Percentiles rank a stretch among this genome's conserved stretches.
These are phyloP conservation scores for Pseudonaja textilis DNA, from an alignment of 2,113 vertebrate species.

Conservation along the genomic window DNA sequence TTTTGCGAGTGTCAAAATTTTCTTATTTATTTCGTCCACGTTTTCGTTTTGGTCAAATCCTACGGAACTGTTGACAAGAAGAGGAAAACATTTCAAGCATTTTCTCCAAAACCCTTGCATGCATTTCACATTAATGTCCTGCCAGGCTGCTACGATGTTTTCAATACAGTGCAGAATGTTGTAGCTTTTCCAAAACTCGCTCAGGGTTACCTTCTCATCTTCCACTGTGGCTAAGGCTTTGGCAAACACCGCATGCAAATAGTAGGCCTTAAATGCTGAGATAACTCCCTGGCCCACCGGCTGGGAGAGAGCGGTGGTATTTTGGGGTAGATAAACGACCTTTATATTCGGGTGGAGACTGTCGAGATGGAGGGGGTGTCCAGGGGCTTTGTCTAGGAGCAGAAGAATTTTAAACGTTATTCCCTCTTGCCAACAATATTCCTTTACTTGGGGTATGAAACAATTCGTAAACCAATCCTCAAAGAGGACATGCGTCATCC, in stretches of 20 bases:
- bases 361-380: neutral
- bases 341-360: neutral
- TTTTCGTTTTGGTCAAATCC: neutral
- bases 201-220: neutral
- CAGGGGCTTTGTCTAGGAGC: neutral
- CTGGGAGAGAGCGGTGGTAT: neutral
- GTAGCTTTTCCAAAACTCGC: neutral
- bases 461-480: neutral
- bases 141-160: neutral
- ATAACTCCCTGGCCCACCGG: neutral
- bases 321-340: neutral
- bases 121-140: neutral
- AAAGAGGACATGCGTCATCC: neutral
- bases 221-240: neutral
- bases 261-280: neutral
- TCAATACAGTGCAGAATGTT: neutral
- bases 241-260: neutral
- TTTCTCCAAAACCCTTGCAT: neutral
- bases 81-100: neutral
- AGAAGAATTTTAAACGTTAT: neutral
- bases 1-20: neutral
- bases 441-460: neutral
- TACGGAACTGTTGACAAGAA: neutral
- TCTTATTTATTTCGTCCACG: neutral
- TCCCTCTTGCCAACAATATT: neutral